Conservation (phyloP, 1,140 invertebrate species). For the Drosophila seguyi region DNA sequence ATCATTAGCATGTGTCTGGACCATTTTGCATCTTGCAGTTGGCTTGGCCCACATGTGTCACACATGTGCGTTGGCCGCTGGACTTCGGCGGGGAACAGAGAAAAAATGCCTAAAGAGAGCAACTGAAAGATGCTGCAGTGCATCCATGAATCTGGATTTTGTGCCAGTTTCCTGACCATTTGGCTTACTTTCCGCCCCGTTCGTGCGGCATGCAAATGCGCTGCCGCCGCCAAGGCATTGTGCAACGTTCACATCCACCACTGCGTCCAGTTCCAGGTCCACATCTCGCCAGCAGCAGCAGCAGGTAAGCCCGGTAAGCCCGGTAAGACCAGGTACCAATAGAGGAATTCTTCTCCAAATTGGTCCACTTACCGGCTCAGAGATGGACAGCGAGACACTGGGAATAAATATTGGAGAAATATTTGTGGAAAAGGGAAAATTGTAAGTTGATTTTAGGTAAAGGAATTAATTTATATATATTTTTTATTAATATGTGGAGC, state of each 20-base stretch:
- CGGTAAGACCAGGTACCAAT: conserved; percentile 20
- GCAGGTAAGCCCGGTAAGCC: conserved; percentile 26
- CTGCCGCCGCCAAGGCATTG: conserved; percentile 18
- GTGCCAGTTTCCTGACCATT: conserved; percentile 75
- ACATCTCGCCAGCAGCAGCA: conserved; percentile 5
- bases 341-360: conserved; percentile 47
- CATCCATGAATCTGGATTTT: conserved; percentile 30
- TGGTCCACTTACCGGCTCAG: conserved; percentile 30
- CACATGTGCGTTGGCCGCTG: conserved; percentile 65
- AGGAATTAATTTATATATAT: neutral
- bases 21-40: conserved; percentile 53
- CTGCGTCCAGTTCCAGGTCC: conserved; percentile 21
- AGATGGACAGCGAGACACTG: conserved; percentile 22
- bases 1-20: conserved; percentile 15
- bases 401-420: neutral
- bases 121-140: conserved; percentile 25
- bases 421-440: neutral
- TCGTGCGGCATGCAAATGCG: conserved; percentile 70
- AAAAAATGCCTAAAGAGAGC: neutral
- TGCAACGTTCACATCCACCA: conserved; percentile 50
- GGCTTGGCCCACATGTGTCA: conserved; percentile 73
- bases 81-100: neutral
- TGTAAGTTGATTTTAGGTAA: neutral
- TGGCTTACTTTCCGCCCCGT: conserved; percentile 63
- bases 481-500: too few species aligned